phyloP scores from a whole-genome alignment of 2,797 vertebrate genomes.

The Cephalopachus bancanus region DNA sequence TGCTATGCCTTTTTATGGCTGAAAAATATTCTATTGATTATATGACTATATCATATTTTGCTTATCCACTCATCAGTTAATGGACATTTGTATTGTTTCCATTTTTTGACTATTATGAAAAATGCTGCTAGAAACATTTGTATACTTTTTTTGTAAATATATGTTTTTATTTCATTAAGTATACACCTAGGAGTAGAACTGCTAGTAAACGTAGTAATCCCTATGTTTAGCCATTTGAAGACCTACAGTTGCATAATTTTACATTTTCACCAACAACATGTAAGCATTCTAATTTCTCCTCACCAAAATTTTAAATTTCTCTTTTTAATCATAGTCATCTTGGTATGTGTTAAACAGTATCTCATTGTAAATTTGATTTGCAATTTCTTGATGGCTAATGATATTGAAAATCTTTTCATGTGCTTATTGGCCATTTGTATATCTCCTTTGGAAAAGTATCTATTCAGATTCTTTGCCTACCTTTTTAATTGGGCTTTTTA shows the following conservation, averaged over 20 bases:
- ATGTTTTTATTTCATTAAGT: background rate
- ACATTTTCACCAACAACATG: background rate
- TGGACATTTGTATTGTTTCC: background rate
- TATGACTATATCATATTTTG: background rate
- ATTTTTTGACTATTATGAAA: background rate
- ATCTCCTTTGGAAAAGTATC: slow-evolving; percentile 24
- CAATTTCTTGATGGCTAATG: slow-evolving; percentile 11
- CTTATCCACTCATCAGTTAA: background rate
- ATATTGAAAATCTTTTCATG: background rate
- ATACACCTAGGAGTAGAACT: background rate
- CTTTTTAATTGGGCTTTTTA: slow-evolving; percentile 14
- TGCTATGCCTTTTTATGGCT: background rate
- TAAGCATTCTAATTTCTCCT: background rate
- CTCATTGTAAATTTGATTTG: background rate
- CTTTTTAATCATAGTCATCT: background rate
- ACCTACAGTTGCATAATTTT: background rate
- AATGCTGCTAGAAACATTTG: background rate
- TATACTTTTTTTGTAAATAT: background rate
- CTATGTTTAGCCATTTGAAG: background rate
- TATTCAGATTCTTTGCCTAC: background rate
- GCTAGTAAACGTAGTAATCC: background rate
- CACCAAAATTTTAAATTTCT: background rate
- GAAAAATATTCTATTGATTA: background rate
- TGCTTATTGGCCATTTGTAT: background rate
- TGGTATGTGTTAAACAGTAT: background rate